phyloP scores from a whole-genome alignment of 2,797 vertebrate genomes.

The Labeo calbasu region DNA sequence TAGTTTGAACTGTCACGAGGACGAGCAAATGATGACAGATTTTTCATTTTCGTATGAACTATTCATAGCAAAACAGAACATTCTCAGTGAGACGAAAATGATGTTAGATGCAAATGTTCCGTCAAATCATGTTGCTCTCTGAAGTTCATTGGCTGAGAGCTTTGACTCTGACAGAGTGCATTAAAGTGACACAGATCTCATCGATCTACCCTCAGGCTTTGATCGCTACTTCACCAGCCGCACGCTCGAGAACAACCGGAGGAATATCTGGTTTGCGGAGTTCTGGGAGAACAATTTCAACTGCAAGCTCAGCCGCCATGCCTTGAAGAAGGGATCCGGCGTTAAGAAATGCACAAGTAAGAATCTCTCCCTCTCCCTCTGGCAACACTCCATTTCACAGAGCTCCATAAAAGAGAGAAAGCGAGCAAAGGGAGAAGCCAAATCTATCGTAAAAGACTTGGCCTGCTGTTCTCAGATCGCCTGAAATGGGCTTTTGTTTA shows the following conservation, averaged over 20 bases:
- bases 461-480: constrained; percentile 41
- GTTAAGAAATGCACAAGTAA: constrained; percentile 99
- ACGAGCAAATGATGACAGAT: neutral
- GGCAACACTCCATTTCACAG: constrained; percentile 43
- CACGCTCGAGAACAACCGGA: constrained; percentile 96
- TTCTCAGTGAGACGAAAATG: neutral
- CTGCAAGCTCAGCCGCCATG: constrained; percentile 96
- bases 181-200: constrained; percentile 54
- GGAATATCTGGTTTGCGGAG: constrained; percentile 99
- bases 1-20: neutral
- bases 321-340: constrained; percentile 92
- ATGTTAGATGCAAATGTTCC: constrained; percentile 25
- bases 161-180: constrained; percentile 47
- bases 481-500: constrained; percentile 37
- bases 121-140: constrained; percentile 20
- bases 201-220: constrained; percentile 82
- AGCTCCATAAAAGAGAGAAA: constrained; percentile 64
- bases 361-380: constrained; percentile 65
- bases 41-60: constrained; percentile 2
- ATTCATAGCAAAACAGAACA: neutral
- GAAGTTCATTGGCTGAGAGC: constrained; percentile 30
- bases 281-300: constrained; percentile 99
- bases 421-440: constrained; percentile 29
- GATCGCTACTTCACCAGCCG: constrained; percentile 98
- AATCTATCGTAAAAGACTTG: constrained; percentile 53